Percentiles rank a stretch among this genome's conserved stretches.
Evolutionary conservation across 1,140 invertebrate genomes (phyloP).

Genomic region (Aphelenchoides besseyi): DNA sequence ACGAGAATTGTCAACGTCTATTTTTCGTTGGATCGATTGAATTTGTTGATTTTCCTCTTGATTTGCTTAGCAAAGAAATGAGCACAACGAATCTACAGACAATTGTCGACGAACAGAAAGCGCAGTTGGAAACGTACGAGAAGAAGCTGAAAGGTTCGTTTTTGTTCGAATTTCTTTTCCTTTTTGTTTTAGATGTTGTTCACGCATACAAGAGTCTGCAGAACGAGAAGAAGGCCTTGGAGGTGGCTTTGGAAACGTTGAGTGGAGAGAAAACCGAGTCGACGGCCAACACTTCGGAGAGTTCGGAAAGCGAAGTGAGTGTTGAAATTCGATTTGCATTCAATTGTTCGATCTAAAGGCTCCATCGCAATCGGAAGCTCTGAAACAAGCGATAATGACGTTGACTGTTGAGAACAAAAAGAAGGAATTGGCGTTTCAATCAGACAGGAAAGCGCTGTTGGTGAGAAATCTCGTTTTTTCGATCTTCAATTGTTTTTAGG

Average conservation of each 20-base stretch:
- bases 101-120: conserved; percentile 43
- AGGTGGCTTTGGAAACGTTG: conserved; percentile 37
- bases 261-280: conserved; percentile 6
- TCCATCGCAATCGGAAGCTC: conserved; percentile 27
- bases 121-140: conserved; percentile 41
- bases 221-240: conserved; percentile 43
- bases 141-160: conserved; percentile 49
- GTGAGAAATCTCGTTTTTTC: conserved; percentile 15
- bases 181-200: conserved; percentile 44
- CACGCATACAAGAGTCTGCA: conserved; percentile 46
- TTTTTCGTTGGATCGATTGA: background rate
- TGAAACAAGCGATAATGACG: conserved; percentile 48
- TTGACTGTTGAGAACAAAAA: conserved; percentile 48
- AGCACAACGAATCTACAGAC: background rate
- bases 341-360: background rate
- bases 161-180: conserved; percentile 6
- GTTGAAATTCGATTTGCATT: background rate
- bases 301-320: background rate
- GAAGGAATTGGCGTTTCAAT: conserved; percentile 50
- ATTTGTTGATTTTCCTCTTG: background rate
- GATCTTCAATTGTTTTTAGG: conserved; percentile 13
- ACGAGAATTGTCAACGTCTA: background rate
- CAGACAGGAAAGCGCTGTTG: conserved; percentile 33
- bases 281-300: conserved; percentile 10
- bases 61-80: background rate